Evolutionary conservation across 2,888 invertebrate species (phyloP).

Genomic region (Caenorhabditis plicata): DNA sequence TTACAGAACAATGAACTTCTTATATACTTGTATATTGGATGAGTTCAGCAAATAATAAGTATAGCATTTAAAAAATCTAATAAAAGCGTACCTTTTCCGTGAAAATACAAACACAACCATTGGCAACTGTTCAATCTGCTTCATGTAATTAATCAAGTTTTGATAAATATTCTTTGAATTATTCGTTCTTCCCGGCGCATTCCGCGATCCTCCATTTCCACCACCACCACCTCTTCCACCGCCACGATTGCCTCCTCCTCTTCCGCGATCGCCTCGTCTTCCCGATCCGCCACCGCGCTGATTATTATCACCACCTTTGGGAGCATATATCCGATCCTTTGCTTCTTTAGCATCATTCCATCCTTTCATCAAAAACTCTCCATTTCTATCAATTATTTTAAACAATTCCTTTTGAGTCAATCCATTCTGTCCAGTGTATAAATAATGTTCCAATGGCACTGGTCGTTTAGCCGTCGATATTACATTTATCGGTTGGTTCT

Average conservation of each 20-base stretch:
- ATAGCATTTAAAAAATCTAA: background rate
- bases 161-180: constrained; percentile 80
- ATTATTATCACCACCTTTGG: background rate
- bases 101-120: constrained; percentile 92
- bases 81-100: constrained; percentile 68
- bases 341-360: constrained; percentile 42
- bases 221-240: constrained; percentile 4
- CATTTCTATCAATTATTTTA: constrained; percentile 77
- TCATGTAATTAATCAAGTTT: constrained; percentile 81
- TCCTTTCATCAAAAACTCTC: constrained; percentile 72
- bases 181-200: constrained; percentile 66
- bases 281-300: background rate
- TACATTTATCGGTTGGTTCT: constrained; percentile 82
- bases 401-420: constrained; percentile 65
- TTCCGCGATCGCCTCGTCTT: constrained; percentile 3
- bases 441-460: constrained; percentile 89
- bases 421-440: constrained; percentile 68
- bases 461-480: constrained; percentile 90
- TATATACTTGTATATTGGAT: too few relatives aligned
- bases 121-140: constrained; percentile 81
- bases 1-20: too few relatives aligned
- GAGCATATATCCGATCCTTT: constrained; percentile 21
- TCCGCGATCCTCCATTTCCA: constrained; percentile 9
- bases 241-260: constrained; percentile 13
- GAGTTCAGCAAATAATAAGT: background rate